Conservation (phyloP, 1,140 invertebrate genomes). For the Meloidogyne chitwoodi region DNA sequence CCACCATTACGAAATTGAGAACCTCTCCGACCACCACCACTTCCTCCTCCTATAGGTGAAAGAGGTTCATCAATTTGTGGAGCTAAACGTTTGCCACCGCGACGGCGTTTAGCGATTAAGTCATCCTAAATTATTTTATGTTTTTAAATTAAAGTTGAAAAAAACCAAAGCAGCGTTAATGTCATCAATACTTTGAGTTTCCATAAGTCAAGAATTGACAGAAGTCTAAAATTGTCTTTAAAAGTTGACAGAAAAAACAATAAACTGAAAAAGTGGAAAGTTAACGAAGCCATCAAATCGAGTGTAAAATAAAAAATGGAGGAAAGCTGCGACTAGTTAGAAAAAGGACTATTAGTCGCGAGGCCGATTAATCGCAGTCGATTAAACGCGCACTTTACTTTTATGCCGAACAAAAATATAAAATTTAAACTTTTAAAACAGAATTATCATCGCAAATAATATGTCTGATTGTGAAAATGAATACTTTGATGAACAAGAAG, state of each 20-base stretch:
- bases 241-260: background rate
- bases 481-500: background rate
- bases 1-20: background rate
- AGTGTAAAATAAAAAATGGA: background rate
- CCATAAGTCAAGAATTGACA: background rate
- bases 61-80: background rate
- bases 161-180: background rate
- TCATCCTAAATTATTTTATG: slow-evolving; percentile 15
- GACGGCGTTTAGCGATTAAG: background rate
- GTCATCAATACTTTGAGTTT: background rate
- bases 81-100: slow-evolving; percentile 1
- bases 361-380: background rate
- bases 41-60: background rate
- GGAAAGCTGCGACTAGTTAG: background rate
- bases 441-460: too few relatives aligned
- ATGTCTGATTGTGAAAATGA: background rate
- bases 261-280: background rate
- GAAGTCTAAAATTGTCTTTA: background rate
- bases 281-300: background rate
- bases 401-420: too few relatives aligned
- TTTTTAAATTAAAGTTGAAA: background rate
- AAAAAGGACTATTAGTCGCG: background rate
- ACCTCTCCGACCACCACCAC: background rate
- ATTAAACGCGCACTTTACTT: background rate
- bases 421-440: too few relatives aligned